Percentiles rank a stretch among this genome's conserved stretches.
These are phyloP conservation scores for Lasioglossum albipes DNA, from an alignment of 1,140 invertebrate genomes.

Conservation along the genomic window DNA sequence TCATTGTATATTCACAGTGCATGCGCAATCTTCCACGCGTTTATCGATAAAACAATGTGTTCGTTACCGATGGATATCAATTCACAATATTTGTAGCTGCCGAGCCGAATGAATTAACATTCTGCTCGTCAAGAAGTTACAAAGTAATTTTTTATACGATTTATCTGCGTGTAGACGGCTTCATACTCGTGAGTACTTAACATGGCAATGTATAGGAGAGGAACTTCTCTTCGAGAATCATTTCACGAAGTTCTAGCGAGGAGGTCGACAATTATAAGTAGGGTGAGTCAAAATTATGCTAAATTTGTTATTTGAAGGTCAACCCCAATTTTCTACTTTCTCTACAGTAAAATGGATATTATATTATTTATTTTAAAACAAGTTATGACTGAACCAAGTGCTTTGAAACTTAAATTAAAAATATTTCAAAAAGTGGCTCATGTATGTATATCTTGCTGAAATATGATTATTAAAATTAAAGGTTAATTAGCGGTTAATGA, in stretches of 20 bases:
- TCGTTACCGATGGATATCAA: background rate
- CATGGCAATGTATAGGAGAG: constrained; percentile 26
- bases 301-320: background rate
- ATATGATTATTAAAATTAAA: too few species aligned
- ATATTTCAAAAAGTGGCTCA: too few species aligned
- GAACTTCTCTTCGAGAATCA: constrained; percentile 52
- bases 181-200: background rate
- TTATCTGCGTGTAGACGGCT: background rate
- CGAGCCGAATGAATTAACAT: background rate
- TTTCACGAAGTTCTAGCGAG: constrained; percentile 29
- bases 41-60: constrained; percentile 53
- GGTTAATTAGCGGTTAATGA: too few species aligned
- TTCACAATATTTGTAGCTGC: background rate
- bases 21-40: background rate
- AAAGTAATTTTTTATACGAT: background rate
- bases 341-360: too few species aligned
- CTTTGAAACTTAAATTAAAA: too few species aligned
- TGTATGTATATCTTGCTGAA: too few species aligned
- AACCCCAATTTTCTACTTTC: background rate
- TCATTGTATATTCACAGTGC: background rate
- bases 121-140: background rate
- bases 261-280: background rate
- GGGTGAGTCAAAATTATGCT: constrained; percentile 23
- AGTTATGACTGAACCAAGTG: too few species aligned
- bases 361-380: too few species aligned